phyloP scores from a whole-genome alignment of 92 coral and sea anemone species.

The Epizoanthus fatuus region DNA sequence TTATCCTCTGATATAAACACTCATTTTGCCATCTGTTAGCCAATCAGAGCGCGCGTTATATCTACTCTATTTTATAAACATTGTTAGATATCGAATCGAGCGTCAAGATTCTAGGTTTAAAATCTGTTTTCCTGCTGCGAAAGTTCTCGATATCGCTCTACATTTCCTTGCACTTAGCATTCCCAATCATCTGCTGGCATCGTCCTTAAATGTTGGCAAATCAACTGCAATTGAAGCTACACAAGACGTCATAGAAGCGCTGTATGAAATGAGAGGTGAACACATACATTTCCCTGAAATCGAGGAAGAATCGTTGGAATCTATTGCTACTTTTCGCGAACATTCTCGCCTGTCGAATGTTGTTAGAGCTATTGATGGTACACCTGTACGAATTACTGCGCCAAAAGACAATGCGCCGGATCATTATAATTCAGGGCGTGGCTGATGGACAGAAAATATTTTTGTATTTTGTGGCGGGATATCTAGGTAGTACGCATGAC shows the following conservation, averaged over 20 bases:
- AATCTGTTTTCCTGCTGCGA: constrained; percentile 32
- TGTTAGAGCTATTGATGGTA: constrained; percentile 44
- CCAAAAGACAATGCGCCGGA: constrained; percentile 58
- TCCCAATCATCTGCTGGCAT: constrained; percentile 17
- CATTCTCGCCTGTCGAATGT: constrained; percentile 50
- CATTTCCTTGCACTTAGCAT: constrained; percentile 7
- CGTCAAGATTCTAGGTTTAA: constrained; percentile 16
- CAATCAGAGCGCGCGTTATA: no score
- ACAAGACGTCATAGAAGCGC: constrained; percentile 47
- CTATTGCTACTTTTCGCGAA: constrained; percentile 48
- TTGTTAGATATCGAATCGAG: no score
- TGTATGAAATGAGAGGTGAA: constrained; percentile 38
- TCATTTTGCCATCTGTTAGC: no score
- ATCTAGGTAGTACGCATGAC: constrained; percentile 39
- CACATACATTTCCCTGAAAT: constrained; percentile 50
- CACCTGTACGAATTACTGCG: constrained; percentile 56
- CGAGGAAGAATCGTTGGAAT: constrained; percentile 51
- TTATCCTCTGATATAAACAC: no score
- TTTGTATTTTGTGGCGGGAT: constrained; percentile 66
- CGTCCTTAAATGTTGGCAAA: constrained; percentile 1
- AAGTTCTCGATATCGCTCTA: constrained; percentile 26
- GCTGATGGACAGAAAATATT: constrained; percentile 63
- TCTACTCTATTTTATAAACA: no score
- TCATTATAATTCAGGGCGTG: constrained; percentile 57
- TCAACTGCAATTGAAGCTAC: constrained; percentile 4